Percentiles rank a stretch among this genome's conserved stretches.
Conservation (phyloP, 2,888 invertebrate genomes). For the Drosophila lacicola region DNA sequence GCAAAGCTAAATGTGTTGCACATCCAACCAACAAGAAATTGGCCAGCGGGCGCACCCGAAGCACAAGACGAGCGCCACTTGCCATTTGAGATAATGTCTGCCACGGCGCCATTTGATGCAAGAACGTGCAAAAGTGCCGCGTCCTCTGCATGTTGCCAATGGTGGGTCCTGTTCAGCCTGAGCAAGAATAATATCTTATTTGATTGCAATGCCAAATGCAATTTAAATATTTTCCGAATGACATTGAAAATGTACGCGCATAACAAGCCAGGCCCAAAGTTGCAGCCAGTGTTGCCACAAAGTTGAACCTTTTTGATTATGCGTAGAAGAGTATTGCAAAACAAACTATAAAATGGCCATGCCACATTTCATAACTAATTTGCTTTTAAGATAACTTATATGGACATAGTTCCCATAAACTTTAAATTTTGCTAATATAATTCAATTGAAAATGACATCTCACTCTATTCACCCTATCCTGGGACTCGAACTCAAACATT, state of each 20-base stretch:
- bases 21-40: slow-evolving; percentile 69
- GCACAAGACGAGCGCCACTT: slow-evolving; percentile 42
- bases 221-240: slow-evolving; percentile 63
- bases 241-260: slow-evolving; percentile 25
- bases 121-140: slow-evolving; percentile 44
- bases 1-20: slow-evolving; percentile 63
- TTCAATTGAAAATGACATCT: too few relatives aligned
- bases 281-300: background rate
- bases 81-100: slow-evolving; percentile 73
- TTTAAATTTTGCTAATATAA: too few relatives aligned
- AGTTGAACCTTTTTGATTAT: background rate
- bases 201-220: slow-evolving; percentile 73
- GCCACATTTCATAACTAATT: too few relatives aligned
- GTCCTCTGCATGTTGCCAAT: slow-evolving; percentile 5
- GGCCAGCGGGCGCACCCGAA: slow-evolving; percentile 45
- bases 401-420: too few relatives aligned
- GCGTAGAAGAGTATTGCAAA: background rate
- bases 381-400: too few relatives aligned
- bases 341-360: background rate
- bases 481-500: too few relatives aligned
- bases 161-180: slow-evolving; percentile 16
- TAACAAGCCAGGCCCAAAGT: slow-evolving; percentile 1
- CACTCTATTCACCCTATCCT: too few relatives aligned
- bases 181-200: slow-evolving; percentile 68
- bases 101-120: slow-evolving; percentile 57